Conservation (phyloP, 2,797 vertebrate species). For the Setipinna tenuifilis region DNA sequence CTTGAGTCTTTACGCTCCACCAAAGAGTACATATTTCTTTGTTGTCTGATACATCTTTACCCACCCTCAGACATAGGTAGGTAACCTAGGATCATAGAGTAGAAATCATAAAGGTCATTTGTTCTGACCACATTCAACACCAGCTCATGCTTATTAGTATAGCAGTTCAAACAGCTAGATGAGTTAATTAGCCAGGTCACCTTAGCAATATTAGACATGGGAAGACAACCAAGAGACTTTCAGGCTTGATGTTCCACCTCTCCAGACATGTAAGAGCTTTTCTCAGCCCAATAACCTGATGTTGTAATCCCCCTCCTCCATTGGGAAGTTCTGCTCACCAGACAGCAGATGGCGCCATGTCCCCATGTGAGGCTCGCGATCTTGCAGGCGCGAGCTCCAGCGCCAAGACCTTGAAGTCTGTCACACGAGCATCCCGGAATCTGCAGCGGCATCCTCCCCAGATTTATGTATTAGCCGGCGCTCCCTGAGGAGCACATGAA, state of each 20-base stretch:
- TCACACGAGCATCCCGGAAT: neutral
- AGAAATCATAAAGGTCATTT: too few relatives aligned
- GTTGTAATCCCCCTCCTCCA: too few relatives aligned
- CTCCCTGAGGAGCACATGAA: conserved; percentile 7
- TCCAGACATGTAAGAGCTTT: neutral
- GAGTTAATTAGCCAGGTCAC: too few relatives aligned
- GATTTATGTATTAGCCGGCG: neutral
- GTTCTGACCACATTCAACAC: too few relatives aligned
- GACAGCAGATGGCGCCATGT: conserved; percentile 54
- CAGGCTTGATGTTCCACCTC: too few relatives aligned
- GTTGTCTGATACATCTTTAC: neutral
- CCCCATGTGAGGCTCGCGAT: neutral
- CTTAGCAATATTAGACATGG: too few relatives aligned
- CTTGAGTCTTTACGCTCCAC: neutral
- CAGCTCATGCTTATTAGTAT: too few relatives aligned
- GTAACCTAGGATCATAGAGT: too few relatives aligned
- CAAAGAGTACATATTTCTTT: neutral
- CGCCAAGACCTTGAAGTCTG: conserved; percentile 12
- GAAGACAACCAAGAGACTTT: too few relatives aligned
- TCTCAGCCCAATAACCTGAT: too few relatives aligned
- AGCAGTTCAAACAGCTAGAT: too few relatives aligned
- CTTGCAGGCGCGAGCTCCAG: neutral
- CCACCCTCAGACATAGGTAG: neutral
- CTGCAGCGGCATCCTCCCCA: conserved; percentile 16
- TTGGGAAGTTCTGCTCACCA: neutral